phyloP scores from a whole-genome alignment of 2,888 invertebrate species.

The Coleophora deauratella region DNA sequence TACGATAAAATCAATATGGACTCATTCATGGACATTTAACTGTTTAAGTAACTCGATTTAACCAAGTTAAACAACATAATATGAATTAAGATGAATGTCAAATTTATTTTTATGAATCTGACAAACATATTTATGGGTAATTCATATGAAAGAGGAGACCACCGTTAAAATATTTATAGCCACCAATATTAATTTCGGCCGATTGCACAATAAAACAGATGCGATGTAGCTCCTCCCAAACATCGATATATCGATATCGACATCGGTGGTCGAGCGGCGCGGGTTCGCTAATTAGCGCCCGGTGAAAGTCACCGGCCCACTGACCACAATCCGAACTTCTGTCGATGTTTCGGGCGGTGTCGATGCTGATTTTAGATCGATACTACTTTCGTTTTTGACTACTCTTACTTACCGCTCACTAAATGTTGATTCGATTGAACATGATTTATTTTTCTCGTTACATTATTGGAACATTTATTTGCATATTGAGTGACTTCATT shows the following conservation, averaged over 20 bases:
- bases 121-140: no score
- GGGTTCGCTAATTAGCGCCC: conserved; percentile 59
- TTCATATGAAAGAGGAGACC: no score
- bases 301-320: conserved; percentile 71
- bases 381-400: conserved; percentile 73
- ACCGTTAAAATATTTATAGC: no score
- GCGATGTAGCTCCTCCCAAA: no score
- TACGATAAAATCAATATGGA: no score
- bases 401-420: conserved; percentile 62
- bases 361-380: conserved; percentile 64
- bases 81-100: no score
- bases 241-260: conserved; percentile 44
- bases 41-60: no score
- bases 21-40: no score
- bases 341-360: conserved; percentile 57
- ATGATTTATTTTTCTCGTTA: conserved; percentile 41
- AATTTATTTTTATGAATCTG: no score
- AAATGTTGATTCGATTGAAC: conserved; percentile 31
- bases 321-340: conserved; percentile 59
- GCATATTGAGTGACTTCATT: conserved; percentile 9
- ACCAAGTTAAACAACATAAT: no score
- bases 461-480: conserved; percentile 14
- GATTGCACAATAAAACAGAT: no score
- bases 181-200: no score
- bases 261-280: conserved; percentile 55